Evolutionary conservation across 1,140 invertebrate genomes (phyloP).

Genomic region (Drosophila lini): DNA sequence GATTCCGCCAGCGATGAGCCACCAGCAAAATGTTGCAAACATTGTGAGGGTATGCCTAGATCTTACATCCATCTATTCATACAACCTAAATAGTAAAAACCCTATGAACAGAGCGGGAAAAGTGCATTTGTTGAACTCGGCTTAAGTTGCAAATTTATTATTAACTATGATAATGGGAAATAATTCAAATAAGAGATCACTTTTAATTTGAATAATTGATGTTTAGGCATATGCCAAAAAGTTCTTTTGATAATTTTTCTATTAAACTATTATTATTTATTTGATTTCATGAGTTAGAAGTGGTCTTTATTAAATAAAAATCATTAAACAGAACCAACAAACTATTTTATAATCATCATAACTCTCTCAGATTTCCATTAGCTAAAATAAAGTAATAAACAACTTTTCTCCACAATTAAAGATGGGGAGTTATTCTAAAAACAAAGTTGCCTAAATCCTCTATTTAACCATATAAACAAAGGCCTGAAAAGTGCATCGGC

Average conservation of each 20-base stretch:
- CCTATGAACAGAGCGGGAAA: constrained; percentile 23
- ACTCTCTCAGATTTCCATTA: neutral
- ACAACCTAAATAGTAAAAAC: neutral
- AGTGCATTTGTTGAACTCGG: constrained; percentile 14
- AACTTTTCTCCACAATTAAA: neutral
- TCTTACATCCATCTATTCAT: constrained; percentile 59
- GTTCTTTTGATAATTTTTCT: neutral
- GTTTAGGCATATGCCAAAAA: neutral
- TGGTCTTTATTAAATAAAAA: neutral
- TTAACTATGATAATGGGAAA: neutral
- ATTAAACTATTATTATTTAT: neutral
- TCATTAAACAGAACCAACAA: neutral
- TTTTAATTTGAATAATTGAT: neutral
- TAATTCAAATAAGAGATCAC: neutral
- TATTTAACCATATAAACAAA: constrained; percentile 1
- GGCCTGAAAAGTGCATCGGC: neutral
- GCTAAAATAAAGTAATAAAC: too few species aligned
- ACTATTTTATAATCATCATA: too few species aligned
- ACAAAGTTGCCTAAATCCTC: neutral
- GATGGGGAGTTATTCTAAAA: neutral
- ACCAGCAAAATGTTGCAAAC: constrained; percentile 85
- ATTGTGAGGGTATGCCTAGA: constrained; percentile 84
- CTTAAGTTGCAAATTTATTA: neutral
- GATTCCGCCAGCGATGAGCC: constrained; percentile 83
- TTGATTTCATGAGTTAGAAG: neutral